Base-by-base conservation (phyloP, 1,140 invertebrate species). In the Drosophila subobscura region DNA sequence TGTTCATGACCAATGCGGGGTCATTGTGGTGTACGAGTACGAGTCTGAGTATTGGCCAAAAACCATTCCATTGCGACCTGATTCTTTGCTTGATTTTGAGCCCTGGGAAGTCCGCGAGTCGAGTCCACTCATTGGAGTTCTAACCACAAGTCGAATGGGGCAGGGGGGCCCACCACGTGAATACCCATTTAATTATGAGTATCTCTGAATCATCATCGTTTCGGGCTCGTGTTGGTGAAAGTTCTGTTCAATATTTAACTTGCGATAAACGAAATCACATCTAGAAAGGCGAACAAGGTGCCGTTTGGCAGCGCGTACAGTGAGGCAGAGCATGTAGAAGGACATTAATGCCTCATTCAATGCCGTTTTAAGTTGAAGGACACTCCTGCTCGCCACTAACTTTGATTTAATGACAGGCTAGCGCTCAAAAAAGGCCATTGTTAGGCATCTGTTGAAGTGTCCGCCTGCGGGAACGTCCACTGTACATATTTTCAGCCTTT, bases 1-100 rank as follows among this genome's bases (percentile, higher is more conserved):
- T 83, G 78, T 78, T 66, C 84, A 83, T 86, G 81, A 81, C 63
- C 77, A 76, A 67, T 70, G 72, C 56, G 56, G 46, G 53, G 45
- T 49, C 46, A 68, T 84, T 75, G 76, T 66, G 59, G 46, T 40
- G 4, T 23, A 33, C 40, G 29, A 46, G 10, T 55, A 33, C 7
- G 16, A 20, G 16, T 20, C 52, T 10, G 14, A 22, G 14, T 27
- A 20, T 56, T 54, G 37, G 10, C 54, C 40, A 67, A 44, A 45
- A 49, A 33, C 25, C 63, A 68, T 47, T 46, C 7, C 16, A 40
- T 47, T 42, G 45, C 63, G 66, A 68, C 66, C 66, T 68, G 66
- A 56, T 68, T 68, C 51, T 68, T 29, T 42, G 16, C 29, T 16
- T 63, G 20, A 49, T 29, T 61, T 54, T 14, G 27, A 40, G 64